Evolutionary conservation across 2,888 invertebrate species (phyloP).

Genomic region (Leuctra nigra): DNA sequence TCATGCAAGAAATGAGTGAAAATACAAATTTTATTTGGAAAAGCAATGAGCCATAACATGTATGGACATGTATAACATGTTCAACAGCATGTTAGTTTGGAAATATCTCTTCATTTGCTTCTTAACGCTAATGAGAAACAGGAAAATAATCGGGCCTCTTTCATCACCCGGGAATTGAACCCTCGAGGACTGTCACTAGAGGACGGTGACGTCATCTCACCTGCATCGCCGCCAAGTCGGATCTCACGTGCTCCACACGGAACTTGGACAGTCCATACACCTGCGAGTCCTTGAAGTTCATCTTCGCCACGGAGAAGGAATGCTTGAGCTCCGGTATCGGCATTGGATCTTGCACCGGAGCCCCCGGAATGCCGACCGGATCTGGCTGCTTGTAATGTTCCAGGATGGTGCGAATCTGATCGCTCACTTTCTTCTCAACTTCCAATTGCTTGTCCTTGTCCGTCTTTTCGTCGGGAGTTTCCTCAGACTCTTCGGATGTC

Average conservation of each 20-base stretch:
- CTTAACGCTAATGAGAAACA: too few species aligned
- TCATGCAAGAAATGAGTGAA: too few species aligned
- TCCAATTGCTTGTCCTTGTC: background rate
- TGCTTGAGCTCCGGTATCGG: slow-evolving; percentile 68
- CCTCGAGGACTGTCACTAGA: too few species aligned
- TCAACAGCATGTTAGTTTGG: too few species aligned
- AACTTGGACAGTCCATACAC: slow-evolving; percentile 75
- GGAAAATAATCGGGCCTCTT: too few species aligned
- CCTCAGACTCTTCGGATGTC: background rate
- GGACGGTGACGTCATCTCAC: slow-evolving; percentile 39
- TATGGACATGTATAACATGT: too few species aligned
- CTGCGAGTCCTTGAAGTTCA: slow-evolving; percentile 63
- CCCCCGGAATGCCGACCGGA: slow-evolving; percentile 74
- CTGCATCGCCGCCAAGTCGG: slow-evolving; percentile 69
- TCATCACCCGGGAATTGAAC: too few species aligned
- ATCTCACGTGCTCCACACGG: slow-evolving; percentile 60
- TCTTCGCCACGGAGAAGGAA: slow-evolving; percentile 58
- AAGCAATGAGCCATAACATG: too few species aligned
- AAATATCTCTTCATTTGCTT: too few species aligned
- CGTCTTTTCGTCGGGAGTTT: background rate
- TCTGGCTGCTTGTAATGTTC: slow-evolving; percentile 76
- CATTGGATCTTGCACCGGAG: slow-evolving; percentile 74
- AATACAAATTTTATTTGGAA: too few species aligned
- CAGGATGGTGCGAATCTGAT: slow-evolving; percentile 60
- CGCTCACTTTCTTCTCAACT: slow-evolving; percentile 55